Conservation (phyloP, 2,797 vertebrate species). For the Australoheros facetus region DNA sequence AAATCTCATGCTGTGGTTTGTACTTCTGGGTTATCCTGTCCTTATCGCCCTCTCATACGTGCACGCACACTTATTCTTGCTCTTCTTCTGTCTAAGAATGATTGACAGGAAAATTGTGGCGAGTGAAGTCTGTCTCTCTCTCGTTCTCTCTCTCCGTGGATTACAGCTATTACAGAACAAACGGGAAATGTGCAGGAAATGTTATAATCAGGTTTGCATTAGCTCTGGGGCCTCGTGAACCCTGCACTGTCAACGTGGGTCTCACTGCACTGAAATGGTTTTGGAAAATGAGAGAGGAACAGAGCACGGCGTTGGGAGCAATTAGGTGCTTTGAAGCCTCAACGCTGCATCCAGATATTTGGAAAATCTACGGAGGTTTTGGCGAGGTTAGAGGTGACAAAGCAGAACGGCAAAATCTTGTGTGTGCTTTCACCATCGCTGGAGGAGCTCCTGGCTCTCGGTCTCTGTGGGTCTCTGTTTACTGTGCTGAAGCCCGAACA, state of each 20-base stretch:
- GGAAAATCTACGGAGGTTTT: constrained; percentile 34
- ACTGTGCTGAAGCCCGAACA: not conserved
- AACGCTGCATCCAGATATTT: constrained; percentile 42
- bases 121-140: constrained; percentile 30
- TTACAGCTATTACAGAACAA: constrained; percentile 60
- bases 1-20: constrained; percentile 60
- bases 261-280: constrained; percentile 61
- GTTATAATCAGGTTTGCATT: constrained; percentile 66
- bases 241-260: constrained; percentile 41
- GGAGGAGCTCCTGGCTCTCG: constrained; percentile 15
- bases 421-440: constrained; percentile 9
- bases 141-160: constrained; percentile 55
- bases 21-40: constrained; percentile 63
- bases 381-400: constrained; percentile 46
- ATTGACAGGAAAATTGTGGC: constrained; percentile 25
- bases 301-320: constrained; percentile 56
- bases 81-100: constrained; percentile 42
- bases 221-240: constrained; percentile 50
- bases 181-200: constrained; percentile 71
- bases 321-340: constrained; percentile 64
- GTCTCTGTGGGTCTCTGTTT: not conserved
- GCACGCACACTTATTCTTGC: constrained; percentile 39
- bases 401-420: constrained; percentile 24
- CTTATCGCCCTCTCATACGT: constrained; percentile 54
- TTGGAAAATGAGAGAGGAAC: constrained; percentile 51